Conservation (phyloP, 1,140 invertebrate genomes). For the Adelges cooleyi region DNA sequence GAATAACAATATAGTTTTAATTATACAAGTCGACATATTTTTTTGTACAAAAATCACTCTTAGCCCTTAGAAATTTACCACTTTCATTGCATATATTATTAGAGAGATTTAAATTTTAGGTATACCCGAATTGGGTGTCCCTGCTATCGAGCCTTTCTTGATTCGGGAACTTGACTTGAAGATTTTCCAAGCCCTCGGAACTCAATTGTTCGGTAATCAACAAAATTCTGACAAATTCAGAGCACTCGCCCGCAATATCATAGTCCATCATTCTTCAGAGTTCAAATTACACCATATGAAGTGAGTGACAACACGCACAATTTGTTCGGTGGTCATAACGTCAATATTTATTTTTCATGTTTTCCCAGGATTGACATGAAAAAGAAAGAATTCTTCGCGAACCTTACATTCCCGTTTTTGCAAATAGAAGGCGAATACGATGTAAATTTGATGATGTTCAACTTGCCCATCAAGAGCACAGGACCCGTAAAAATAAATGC, state of each 20-base stretch:
- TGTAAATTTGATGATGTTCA: conserved; percentile 47
- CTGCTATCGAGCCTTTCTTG: conserved; percentile 50
- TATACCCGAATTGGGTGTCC: conserved; percentile 51
- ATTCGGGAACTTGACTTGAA: conserved; percentile 44
- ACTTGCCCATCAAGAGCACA: conserved; percentile 48
- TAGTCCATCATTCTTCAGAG: background rate
- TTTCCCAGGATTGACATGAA: conserved; percentile 42
- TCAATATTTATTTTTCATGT: background rate
- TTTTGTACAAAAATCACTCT: background rate
- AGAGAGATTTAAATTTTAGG: too few species aligned
- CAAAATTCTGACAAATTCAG: background rate
- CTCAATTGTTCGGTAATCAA: background rate
- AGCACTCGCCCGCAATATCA: conserved; percentile 1
- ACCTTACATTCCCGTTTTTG: conserved; percentile 45
- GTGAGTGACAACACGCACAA: background rate
- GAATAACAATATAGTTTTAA: too few species aligned
- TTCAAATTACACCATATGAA: background rate
- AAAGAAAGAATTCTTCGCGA: conserved; percentile 40
- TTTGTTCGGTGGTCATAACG: background rate
- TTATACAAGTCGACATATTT: too few species aligned
- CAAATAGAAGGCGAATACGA: conserved; percentile 48
- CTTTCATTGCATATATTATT: background rate
- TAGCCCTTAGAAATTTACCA: background rate
- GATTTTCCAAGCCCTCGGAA: background rate
- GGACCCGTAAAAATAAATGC: conserved; percentile 51